Evolutionary conservation across 2,113 vertebrate species (phyloP).

Genomic region (Pachycephala philippinensis): DNA sequence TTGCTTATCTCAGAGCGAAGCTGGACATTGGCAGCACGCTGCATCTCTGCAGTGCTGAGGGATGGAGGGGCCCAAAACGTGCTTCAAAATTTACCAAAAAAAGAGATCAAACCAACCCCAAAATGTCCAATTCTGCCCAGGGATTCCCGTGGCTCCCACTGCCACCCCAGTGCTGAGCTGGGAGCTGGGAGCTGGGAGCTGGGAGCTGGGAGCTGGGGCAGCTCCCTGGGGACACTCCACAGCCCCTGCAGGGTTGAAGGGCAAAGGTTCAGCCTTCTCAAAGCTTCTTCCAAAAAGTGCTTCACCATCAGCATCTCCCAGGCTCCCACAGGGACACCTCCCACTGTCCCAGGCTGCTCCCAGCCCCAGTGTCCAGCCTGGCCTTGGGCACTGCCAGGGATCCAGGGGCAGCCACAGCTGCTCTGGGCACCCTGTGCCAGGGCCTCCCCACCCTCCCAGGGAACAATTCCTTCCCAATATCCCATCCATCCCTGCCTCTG

Average conservation of each 20-base stretch:
- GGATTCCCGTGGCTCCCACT: not conserved
- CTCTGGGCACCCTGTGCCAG: not conserved
- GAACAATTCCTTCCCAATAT: no score
- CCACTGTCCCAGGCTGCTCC: not conserved
- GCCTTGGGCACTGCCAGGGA: not conserved
- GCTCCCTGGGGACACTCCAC: not conserved
- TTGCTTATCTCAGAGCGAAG: slow-evolving; percentile 3
- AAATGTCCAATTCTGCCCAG: not conserved
- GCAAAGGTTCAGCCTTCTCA: slow-evolving; percentile 28
- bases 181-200: no score
- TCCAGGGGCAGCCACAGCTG: not conserved
- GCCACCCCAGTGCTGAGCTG: not conserved
- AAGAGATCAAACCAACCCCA: not conserved
- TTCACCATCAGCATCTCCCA: not conserved
- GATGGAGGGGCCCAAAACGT: not conserved
- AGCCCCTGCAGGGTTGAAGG: slow-evolving; percentile 48
- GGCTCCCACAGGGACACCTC: not conserved
- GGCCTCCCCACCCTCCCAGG: not conserved
- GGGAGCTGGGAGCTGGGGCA: no score
- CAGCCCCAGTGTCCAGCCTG: not conserved
- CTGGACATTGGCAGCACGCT: not conserved
- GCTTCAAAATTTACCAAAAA: not conserved
- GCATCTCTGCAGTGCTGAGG: not conserved
- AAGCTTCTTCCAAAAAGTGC: slow-evolving; percentile 18
- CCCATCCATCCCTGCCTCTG: no score